Evolutionary conservation across 2,797 vertebrate species (phyloP), one percentile per base, ranked within the genome.

Genomic region (Arctocebus calabarensis): DNA sequence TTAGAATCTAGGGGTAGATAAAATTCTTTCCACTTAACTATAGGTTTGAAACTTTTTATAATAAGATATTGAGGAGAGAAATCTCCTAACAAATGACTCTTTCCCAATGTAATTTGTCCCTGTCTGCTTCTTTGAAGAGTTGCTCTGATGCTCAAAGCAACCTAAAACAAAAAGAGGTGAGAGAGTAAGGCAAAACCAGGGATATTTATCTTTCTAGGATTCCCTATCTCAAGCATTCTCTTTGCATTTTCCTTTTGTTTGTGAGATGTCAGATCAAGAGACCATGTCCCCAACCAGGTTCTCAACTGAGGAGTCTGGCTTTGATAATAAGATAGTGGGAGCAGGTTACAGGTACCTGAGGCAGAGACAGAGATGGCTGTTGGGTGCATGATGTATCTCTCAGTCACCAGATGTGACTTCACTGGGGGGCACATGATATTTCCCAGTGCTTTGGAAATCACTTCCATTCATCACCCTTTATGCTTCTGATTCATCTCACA

Each of bases 391-490:
- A 94, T 75, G 23, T 71, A 94, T 92, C 83, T 94, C 19, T 1
- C 84, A 79, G 83, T 19, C 86, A 66, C 86, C 82, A 96, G 93
- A 82, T 88, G 88, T 91, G 93, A 96, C 87, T 96, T 81, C 57
- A 14, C 91, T 25, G 4, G 48, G 81, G 73, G 94, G 94, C 88
- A 88, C 74, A 59, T 23, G 23, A 48, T 92, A 92, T 43, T 84
- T 94, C 70, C 90, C 88, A 43, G 66, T n/a, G 59, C 37, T 93
- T 93, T 85, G 74, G 82, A 84, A 97, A 94, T 84, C 78, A 64
- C 71, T 94, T 37, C 73, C 82, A 96, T 91, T 95, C 88, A 88
- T 95, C 96, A 96, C 86, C 62, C 93, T 83, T 94, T 79, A 86
- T 43, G 91, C 34, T 91, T 92, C 92, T 84, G 90, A 96, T 91